Base-by-base conservation (phyloP, 2,888 invertebrate species). In the Metopia argyrocephala region DNA sequence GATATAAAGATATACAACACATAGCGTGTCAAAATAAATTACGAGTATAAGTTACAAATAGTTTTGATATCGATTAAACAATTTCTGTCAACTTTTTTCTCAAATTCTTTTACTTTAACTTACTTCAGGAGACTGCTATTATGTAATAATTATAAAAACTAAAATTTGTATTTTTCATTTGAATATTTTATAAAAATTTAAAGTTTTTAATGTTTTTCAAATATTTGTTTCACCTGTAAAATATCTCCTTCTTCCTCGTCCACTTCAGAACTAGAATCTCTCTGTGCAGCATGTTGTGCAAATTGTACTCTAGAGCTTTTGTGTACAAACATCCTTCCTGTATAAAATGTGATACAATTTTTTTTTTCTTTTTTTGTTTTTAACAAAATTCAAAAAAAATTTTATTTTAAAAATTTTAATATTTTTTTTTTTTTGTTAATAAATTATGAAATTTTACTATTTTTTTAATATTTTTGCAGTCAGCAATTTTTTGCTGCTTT, bases 241-340 rank as follows among this genome's bases (percentile, higher is more conserved):
- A 90, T 85, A 84, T 90, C 90, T 65, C 89, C 90, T 89, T 93
- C 93, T 87, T 93, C 93, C 84, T 93, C 93, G 79, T 93, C 93
- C 62, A 92, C 92, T 57, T 93, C 93, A 68, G 92, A 92, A 81
- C 91, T 92, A 61, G 92, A 91, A n/a, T 92, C 92, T 15, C 82
- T 86, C 54, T 91, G 91, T 81, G 90, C 91, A 56, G 92, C 89
- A 86, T 88, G 86, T 69, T 89, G 86, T 28, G 87, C 88, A 65
- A 89, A 85, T 83, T 88, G 85, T 38, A 83, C 82, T 23, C 83
- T 76, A n/a, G 82, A 87, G 71, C 85, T 91, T 69, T 92, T 93
- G 85, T 91, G 91, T 76, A 93, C 93, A 87, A 93, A 93, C 93
- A 93, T 93, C 23, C 65, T 74, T 65, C 38, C 46, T 21, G 18